Evolutionary conservation across 2,113 vertebrate species (phyloP), one percentile per base, ranked within the genome.

Genomic region (Ranitomeya variabilis): DNA sequence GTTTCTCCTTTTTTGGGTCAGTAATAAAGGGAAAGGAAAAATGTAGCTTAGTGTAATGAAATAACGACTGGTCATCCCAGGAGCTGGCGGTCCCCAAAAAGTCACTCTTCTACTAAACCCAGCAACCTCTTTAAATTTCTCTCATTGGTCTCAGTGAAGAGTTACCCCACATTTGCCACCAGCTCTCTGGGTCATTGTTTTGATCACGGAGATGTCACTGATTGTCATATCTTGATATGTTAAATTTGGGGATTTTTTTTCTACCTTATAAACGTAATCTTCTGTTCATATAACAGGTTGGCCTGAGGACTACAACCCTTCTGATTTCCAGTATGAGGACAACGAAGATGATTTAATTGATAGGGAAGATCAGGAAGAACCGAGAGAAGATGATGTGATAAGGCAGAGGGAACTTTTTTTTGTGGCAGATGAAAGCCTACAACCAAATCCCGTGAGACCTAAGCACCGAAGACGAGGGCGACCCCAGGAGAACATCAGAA

Each of bases 321-420:
- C 80, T 18, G 87, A 88, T 73, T 83, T 88, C 59, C 80, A 88
- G 23, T 88, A 88, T 83, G 87, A 37, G 23, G 80, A 83, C 52
- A 60, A 12, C 12, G 51, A 71, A 66, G 19, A 66, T 83, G 4
- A 83, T 5, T 45, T 66, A 14, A 21, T 67, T 12, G 52, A 37
- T 4, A 59, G 45, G 51, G 69, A 23, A 18, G 57, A 83, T 14
- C 26, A 82, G 18, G 69, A 83, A 31, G 64, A 80, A 6, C 83
- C 83, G 5, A 88, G n/a, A 15, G 80, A 45, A 74, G 69, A 88
- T 83, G 45, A 60, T 8, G n/a, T 76, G 1, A 54, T 76, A n/a
- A 82, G 51, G 16, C 80, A 88, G 37, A 88, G 87, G 19, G 76
- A 83, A 14, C 87, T 88, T 64, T 79, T 88, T 59, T 16, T 54